Conservation (phyloP, 2,113 vertebrate genomes). For the Camelus bactrianus region DNA sequence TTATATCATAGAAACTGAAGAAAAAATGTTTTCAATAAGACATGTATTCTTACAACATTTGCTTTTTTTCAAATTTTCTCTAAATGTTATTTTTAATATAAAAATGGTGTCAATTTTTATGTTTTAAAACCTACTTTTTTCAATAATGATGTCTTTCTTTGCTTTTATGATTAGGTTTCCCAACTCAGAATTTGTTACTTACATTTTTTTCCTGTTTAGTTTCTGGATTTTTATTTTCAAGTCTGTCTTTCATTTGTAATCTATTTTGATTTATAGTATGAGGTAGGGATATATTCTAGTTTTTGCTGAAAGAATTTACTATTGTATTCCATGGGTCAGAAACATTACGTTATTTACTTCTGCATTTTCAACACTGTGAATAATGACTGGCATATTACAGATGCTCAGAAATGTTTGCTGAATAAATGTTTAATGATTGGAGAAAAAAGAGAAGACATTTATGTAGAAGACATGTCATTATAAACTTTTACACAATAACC, state of each 20-base stretch:
- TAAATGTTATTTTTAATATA: not conserved
- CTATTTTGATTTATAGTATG: not conserved
- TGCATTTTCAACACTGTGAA: not conserved
- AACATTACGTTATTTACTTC: constrained; percentile 36
- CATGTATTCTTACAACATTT: not conserved
- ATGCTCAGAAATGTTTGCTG: not conserved
- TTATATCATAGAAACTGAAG: not conserved
- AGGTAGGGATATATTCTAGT: not conserved
- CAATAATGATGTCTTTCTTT: not conserved
- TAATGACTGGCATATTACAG: not conserved
- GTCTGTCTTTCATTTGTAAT: not conserved
- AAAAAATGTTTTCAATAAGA: not conserved
- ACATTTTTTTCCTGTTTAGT: not conserved
- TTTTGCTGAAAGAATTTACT: not conserved
- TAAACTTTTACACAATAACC: not conserved
- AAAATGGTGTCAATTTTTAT: not conserved
- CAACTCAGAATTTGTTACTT: not conserved
- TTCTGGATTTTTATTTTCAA: not conserved
- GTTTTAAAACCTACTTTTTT: not conserved
- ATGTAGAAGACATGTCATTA: not conserved
- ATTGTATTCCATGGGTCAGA: not conserved
- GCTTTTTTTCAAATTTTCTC: not conserved
- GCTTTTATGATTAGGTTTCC: not conserved
- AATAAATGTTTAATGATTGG: constrained; percentile 8
- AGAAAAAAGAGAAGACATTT: not conserved